A percentile compares a stretch with the other conserved stretches of the same genome.
These are phyloP conservation scores for Luffia ferchaultella DNA, from an alignment of 2,888 invertebrate genomes.

Conservation along the genomic window DNA sequence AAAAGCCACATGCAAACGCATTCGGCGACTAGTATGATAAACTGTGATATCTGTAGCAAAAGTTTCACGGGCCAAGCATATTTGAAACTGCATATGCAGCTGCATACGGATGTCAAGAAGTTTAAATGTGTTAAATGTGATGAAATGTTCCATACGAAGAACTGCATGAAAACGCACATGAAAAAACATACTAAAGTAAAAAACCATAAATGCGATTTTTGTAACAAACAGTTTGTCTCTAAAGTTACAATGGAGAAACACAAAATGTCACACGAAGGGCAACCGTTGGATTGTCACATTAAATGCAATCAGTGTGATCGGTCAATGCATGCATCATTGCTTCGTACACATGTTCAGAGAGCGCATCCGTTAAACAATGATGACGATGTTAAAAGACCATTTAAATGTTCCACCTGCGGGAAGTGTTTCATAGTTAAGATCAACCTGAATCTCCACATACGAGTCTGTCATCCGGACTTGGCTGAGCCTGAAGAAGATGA, in stretches of 20 bases:
- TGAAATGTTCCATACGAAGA: constrained; percentile 57
- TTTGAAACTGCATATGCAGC: constrained; percentile 54
- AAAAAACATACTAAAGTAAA: constrained; percentile 59
- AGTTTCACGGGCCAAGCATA: constrained; percentile 57
- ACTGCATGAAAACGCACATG: constrained; percentile 56
- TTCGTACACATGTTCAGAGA: constrained; percentile 43
- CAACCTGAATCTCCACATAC: constrained; percentile 51
- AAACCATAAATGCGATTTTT: constrained; percentile 56
- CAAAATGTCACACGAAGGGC: constrained; percentile 48
- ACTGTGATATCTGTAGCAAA: constrained; percentile 53
- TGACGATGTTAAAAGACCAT: constrained; percentile 52
- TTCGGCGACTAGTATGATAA: constrained; percentile 46
- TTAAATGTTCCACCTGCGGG: constrained; percentile 53
- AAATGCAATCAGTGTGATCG: constrained; percentile 54
- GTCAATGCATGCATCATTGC: constrained; percentile 47
- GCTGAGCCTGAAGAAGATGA: constrained; percentile 50
- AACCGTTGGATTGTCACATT: constrained; percentile 52
- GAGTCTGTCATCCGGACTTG: constrained; percentile 54
- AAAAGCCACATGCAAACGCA: constrained; percentile 61
- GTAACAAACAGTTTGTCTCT: constrained; percentile 51
- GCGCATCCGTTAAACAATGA: constrained; percentile 43
- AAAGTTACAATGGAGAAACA: constrained; percentile 61
- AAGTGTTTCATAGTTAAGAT: constrained; percentile 58
- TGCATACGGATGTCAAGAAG: constrained; percentile 56
- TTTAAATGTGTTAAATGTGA: constrained; percentile 58